These are phyloP conservation scores for Nemapogon koenigi DNA, from an alignment of 2,888 invertebrate genomes.

Conservation along the genomic window DNA sequence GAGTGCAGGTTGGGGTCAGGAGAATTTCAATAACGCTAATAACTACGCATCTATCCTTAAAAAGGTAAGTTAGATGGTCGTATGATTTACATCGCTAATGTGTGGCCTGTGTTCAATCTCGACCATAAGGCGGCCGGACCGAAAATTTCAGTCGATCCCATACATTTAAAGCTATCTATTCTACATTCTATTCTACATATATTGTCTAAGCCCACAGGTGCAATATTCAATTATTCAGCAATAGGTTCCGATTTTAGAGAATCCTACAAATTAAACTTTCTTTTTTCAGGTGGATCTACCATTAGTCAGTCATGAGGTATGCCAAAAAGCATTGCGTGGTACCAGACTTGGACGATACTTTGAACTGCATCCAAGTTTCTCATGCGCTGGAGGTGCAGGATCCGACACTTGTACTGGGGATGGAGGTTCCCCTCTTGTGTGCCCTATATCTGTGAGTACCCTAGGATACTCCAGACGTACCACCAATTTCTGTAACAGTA, in stretches of 20 bases:
- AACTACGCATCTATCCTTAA: conserved; percentile 44
- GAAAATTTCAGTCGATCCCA: too few species aligned
- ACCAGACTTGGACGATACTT: conserved; percentile 75
- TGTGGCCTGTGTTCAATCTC: too few species aligned
- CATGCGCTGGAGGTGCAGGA: conserved; percentile 78
- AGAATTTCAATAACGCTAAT: conserved; percentile 66
- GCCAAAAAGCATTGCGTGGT: conserved; percentile 56
- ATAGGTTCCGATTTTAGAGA: not conserved
- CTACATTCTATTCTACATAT: too few species aligned
- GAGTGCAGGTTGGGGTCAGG: conserved; percentile 80
- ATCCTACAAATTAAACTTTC: not conserved
- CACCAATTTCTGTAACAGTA: conserved; percentile 10
- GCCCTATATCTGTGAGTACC: conserved; percentile 60
- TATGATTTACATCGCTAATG: too few species aligned
- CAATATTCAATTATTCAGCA: not conserved
- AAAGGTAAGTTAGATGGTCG: conserved; percentile 28
- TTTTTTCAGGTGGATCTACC: conserved; percentile 69
- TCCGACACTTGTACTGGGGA: conserved; percentile 79
- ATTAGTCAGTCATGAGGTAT: conserved; percentile 58
- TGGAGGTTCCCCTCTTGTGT: conserved; percentile 81
- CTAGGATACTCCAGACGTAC: conserved; percentile 2
- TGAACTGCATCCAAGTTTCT: conserved; percentile 70
- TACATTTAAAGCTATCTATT: too few species aligned
- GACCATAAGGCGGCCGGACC: too few species aligned
- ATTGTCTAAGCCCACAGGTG: too few species aligned